A percentile compares a stretch with the other conserved stretches of the same genome.
phyloP scores from a whole-genome alignment of 2,797 vertebrate genomes.

The Tokudaia muenninki region DNA sequence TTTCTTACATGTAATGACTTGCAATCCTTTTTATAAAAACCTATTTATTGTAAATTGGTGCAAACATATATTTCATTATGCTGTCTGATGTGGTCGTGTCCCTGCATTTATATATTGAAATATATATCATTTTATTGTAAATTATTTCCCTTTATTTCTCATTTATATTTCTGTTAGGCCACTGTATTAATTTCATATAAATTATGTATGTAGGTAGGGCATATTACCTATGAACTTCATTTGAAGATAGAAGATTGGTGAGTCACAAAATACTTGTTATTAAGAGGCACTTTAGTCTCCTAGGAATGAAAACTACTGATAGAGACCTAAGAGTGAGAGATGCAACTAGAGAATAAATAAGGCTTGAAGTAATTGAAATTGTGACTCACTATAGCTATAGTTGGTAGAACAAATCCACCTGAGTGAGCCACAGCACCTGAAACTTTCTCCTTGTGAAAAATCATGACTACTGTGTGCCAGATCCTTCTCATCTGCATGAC shows the following conservation, averaged over 20 bases:
- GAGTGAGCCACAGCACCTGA: constrained; percentile 33
- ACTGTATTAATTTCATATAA: constrained; percentile 62
- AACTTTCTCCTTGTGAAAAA: constrained; percentile 62
- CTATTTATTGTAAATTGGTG: constrained; percentile 56
- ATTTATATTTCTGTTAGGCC: constrained; percentile 69
- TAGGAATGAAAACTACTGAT: constrained; percentile 60
- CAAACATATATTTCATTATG: constrained; percentile 71
- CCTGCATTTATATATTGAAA: constrained; percentile 68
- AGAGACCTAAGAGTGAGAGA: constrained; percentile 60
- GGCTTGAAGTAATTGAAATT: constrained; percentile 55
- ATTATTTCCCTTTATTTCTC: constrained; percentile 70
- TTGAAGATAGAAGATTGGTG: constrained; percentile 44
- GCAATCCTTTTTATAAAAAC: constrained; percentile 55
- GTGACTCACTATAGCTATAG: constrained; percentile 26
- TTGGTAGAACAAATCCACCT: constrained; percentile 38
- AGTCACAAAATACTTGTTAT: constrained; percentile 72
- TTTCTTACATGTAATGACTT: constrained; percentile 50
- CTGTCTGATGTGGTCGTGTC: constrained; percentile 12
- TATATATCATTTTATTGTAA: constrained; percentile 64
- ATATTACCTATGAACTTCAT: constrained; percentile 67
- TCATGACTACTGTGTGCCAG: constrained; percentile 31
- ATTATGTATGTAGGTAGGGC: constrained; percentile 40
- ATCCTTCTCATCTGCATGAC: constrained; percentile 28
- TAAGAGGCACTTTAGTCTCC: constrained; percentile 62
- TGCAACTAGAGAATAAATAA: constrained; percentile 55